Percentiles rank a stretch among this genome's conserved stretches.
Evolutionary conservation across 2,113 vertebrate species (phyloP).

Genomic region (Marmota flaviventris): DNA sequence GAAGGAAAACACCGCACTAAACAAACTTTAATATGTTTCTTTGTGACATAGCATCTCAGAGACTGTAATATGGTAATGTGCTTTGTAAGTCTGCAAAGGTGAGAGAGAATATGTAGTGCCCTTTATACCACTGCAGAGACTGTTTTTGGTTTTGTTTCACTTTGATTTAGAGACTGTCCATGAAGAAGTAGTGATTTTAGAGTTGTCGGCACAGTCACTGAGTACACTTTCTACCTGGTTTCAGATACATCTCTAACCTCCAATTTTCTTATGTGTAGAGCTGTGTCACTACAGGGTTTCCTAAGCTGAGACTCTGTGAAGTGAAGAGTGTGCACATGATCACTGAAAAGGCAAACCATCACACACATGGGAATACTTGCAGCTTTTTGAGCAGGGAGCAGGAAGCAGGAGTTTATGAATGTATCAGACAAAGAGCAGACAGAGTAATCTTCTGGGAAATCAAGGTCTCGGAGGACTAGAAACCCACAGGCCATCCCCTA

Average conservation of each 20-base stretch:
- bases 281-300: background rate
- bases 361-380: background rate
- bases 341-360: background rate
- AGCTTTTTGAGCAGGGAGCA: background rate
- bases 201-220: background rate
- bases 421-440: background rate
- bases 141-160: background rate
- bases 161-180: background rate
- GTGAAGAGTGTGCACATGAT: background rate
- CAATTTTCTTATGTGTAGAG: background rate
- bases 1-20: background rate
- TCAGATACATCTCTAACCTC: background rate
- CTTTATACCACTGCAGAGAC: background rate
- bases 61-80: background rate
- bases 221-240: background rate
- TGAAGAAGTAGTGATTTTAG: background rate
- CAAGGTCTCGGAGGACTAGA: background rate
- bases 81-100: background rate
- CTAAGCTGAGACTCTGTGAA: background rate
- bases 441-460: background rate
- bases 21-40: background rate
- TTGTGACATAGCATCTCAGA: background rate
- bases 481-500: background rate
- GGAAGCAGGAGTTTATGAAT: background rate
- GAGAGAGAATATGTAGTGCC: background rate